Evolutionary conservation across 2,888 invertebrate genomes (phyloP).

Genomic region (Cheilosia soror): DNA sequence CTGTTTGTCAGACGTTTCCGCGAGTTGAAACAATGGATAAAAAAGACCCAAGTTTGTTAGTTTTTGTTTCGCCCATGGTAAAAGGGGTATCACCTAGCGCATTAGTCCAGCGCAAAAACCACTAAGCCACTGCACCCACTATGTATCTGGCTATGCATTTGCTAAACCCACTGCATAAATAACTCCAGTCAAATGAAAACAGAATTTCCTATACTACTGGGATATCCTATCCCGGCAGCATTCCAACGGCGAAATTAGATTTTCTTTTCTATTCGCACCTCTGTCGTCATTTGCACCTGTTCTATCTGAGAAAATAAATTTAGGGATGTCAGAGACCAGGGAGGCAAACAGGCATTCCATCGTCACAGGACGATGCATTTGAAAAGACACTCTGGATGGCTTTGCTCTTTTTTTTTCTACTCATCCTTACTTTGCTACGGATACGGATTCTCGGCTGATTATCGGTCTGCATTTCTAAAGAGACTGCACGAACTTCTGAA

Average conservation of each 20-base stretch:
- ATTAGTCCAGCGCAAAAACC: too few species aligned
- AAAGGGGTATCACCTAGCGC: too few species aligned
- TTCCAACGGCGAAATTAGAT: background rate
- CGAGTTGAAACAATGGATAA: too few species aligned
- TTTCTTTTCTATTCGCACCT: background rate
- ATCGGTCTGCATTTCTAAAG: constrained; percentile 18
- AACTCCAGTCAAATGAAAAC: background rate
- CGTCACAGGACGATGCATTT: constrained; percentile 10
- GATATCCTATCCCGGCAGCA: background rate
- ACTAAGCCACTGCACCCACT: too few species aligned
- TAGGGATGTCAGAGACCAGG: background rate
- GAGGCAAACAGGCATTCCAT: constrained; percentile 16
- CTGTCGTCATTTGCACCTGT: constrained; percentile 2
- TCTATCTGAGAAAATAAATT: constrained; percentile 19
- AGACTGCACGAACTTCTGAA: constrained; percentile 2
- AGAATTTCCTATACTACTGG: background rate
- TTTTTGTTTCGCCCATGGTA: too few species aligned
- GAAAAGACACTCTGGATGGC: constrained; percentile 1
- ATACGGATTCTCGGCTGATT: constrained; percentile 9
- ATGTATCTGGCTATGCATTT: background rate
- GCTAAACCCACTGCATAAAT: background rate
- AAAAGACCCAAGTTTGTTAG: too few species aligned
- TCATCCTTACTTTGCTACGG: background rate
- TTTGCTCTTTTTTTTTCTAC: background rate
- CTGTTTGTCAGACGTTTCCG: too few species aligned